Evolutionary conservation across 2,888 invertebrate genomes (phyloP).

Genomic region (Hartigia nigra): DNA sequence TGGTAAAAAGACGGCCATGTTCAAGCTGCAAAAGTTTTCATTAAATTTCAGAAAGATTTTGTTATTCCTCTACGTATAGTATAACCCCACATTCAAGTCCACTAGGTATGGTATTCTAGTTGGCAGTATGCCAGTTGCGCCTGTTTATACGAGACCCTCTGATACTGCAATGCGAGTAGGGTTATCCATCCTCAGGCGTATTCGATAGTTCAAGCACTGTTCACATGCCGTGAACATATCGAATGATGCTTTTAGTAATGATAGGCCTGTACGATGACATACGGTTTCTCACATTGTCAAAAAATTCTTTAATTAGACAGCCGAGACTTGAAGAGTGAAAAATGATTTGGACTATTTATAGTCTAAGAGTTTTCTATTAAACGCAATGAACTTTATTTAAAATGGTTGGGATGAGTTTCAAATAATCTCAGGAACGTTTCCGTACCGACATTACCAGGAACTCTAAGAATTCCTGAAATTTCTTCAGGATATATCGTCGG

Average conservation of each 20-base stretch:
- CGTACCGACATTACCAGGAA: conserved; percentile 5
- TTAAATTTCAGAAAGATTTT: neutral
- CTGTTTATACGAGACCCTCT: neutral
- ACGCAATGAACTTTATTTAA: neutral
- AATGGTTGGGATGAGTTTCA: neutral
- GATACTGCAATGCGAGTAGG: neutral
- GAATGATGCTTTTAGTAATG: neutral
- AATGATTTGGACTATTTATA: neutral
- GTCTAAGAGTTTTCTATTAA: neutral
- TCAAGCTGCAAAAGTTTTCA: neutral
- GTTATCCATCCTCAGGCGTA: neutral
- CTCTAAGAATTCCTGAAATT: conserved; percentile 24
- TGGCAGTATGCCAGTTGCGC: neutral
- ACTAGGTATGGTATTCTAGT: neutral
- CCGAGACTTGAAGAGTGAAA: neutral
- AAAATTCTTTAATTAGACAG: neutral
- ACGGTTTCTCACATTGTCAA: neutral
- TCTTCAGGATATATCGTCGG: conserved; percentile 26
- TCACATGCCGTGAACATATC: neutral
- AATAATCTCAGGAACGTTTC: neutral
- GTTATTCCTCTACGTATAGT: neutral
- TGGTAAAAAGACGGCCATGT: neutral
- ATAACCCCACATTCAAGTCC: neutral
- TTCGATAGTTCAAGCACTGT: neutral
- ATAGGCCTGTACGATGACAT: too few species aligned